Percentiles rank a stretch among this genome's conserved stretches.
Conservation (phyloP, 2,888 invertebrate genomes). For the Tinea semifulvella region DNA sequence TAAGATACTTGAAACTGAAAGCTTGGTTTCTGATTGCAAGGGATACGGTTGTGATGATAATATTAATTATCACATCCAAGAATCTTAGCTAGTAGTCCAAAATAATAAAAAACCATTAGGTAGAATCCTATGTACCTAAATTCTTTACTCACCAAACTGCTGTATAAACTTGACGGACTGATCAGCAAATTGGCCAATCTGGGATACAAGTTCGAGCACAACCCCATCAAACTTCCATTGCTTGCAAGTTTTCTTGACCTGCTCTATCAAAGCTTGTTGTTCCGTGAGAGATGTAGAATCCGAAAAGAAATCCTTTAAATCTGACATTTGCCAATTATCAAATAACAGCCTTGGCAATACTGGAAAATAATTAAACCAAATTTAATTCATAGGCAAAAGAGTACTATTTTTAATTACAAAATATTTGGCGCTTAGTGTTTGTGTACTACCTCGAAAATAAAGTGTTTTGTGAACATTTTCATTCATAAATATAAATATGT, state of each 20-base stretch:
- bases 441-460: no score
- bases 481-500: no score
- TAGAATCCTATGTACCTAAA: no score
- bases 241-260: slow-evolving; percentile 75
- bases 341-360: slow-evolving; percentile 91
- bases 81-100: no score
- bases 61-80: no score
- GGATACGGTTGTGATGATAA: no score
- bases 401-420: background rate
- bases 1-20: no score
- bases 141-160: slow-evolving; percentile 66
- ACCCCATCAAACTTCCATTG: slow-evolving; percentile 88
- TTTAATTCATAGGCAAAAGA: background rate
- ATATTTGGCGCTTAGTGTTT: no score
- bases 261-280: slow-evolving; percentile 72
- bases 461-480: no score
- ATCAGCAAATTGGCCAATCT: slow-evolving; percentile 72
- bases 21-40: no score
- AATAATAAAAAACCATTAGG: no score
- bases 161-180: slow-evolving; percentile 72
- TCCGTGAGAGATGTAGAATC: slow-evolving; percentile 71
- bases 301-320: slow-evolving; percentile 76
- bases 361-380: slow-evolving; percentile 39
- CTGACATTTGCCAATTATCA: slow-evolving; percentile 83
- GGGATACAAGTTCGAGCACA: slow-evolving; percentile 91